Conservation (phyloP, 2,888 invertebrate species). For the Harpalus rufipes region DNA sequence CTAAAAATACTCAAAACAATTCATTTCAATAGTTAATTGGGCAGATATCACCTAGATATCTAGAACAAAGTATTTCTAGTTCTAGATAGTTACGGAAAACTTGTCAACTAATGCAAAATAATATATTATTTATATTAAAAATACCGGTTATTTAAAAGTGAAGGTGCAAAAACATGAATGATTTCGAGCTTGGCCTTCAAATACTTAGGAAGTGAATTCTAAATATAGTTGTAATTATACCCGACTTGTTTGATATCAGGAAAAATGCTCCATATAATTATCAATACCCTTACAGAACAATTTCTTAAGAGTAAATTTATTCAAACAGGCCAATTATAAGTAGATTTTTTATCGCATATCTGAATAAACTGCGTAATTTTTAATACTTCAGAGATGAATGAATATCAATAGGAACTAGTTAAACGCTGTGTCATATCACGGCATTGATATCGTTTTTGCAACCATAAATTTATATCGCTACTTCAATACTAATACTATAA, state of each 20-base stretch:
- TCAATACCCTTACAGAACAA: slow-evolving; percentile 43
- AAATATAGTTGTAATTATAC: slow-evolving; percentile 65
- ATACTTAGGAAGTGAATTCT: slow-evolving; percentile 65
- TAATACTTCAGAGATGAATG: slow-evolving; percentile 26
- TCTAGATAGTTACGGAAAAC: slow-evolving; percentile 38
- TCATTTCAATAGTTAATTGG: not conserved
- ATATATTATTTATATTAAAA: slow-evolving; percentile 63
- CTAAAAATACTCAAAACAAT: not conserved
- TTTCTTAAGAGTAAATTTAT: slow-evolving; percentile 41
- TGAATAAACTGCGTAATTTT: slow-evolving; percentile 44
- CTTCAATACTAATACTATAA: not conserved
- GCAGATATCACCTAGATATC: not conserved
- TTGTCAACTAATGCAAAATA: slow-evolving; percentile 66
- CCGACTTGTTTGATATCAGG: slow-evolving; percentile 38
- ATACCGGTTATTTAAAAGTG: slow-evolving; percentile 66
- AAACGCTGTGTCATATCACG: slow-evolving; percentile 50
- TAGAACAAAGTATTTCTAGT: not conserved
- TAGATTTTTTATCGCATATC: slow-evolving; percentile 6
- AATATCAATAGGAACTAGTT: slow-evolving; percentile 27
- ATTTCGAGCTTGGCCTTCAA: slow-evolving; percentile 66
- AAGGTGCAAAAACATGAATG: slow-evolving; percentile 67
- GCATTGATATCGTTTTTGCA: slow-evolving; percentile 34
- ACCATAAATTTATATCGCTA: not conserved
- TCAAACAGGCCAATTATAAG: slow-evolving; percentile 16
- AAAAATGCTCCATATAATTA: slow-evolving; percentile 47